Percentiles rank a stretch among this genome's conserved stretches.
phyloP scores from a whole-genome alignment of 2,888 invertebrate species.

The Eueremaeus valkanovi region DNA sequence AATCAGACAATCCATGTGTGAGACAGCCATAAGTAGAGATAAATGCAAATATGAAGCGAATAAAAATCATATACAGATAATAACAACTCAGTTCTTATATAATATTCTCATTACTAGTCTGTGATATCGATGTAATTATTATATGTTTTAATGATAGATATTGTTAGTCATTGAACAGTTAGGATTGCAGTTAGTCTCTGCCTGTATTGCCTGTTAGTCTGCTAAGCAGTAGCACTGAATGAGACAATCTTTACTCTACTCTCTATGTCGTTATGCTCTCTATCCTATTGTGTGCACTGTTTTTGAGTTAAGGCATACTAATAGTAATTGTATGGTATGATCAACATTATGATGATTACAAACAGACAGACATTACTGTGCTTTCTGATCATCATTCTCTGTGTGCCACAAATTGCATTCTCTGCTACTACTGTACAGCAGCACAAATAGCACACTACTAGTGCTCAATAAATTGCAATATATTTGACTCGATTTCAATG shows the following conservation, averaged over 20 bases:
- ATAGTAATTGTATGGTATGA: slow-evolving; percentile 25
- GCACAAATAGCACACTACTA: no score
- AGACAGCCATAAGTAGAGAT: not conserved
- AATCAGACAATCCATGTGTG: not conserved
- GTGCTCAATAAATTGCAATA: slow-evolving; percentile 7
- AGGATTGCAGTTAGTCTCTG: not conserved
- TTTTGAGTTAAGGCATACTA: slow-evolving; percentile 7
- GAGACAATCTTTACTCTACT: not conserved
- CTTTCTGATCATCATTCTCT: not conserved
- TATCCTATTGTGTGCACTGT: not conserved
- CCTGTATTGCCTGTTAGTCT: not conserved
- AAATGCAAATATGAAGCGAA: not conserved
- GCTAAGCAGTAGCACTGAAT: not conserved
- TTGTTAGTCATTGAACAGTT: not conserved
- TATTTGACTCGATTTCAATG: slow-evolving; percentile 19
- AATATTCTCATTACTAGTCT: not conserved
- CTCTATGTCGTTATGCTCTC: slow-evolving; percentile 4
- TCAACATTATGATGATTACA: slow-evolving; percentile 31
- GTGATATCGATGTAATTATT: slow-evolving; percentile 13
- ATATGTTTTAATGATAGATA: slow-evolving; percentile 1
- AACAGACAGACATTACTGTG: slow-evolving; percentile 24
- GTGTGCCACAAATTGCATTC: slow-evolving; percentile 11
- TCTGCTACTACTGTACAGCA: not conserved
- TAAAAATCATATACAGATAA: not conserved
- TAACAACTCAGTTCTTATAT: not conserved